These are phyloP conservation scores for Tyria jacobaeae DNA, from an alignment of 2,888 invertebrate species.

Conservation along the genomic window DNA sequence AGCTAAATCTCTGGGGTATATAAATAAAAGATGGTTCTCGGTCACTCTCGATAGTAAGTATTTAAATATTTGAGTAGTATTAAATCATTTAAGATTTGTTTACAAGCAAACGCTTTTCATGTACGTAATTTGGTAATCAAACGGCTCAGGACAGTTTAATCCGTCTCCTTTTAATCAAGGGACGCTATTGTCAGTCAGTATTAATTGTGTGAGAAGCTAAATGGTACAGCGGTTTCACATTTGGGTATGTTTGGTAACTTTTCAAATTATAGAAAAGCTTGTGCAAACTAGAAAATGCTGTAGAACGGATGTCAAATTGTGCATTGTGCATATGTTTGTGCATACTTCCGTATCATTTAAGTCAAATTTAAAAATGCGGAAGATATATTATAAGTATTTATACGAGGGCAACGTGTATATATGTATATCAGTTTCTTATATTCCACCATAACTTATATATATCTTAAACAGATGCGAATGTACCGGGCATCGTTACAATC, in stretches of 20 bases:
- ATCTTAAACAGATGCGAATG: too few species aligned
- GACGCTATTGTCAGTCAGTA: constrained; percentile 58
- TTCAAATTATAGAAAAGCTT: constrained; percentile 44
- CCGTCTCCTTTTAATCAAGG: constrained; percentile 58
- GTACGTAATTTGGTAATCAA: constrained; percentile 57
- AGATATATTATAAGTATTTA: too few species aligned
- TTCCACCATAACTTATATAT: too few species aligned
- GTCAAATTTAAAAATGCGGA: too few species aligned
- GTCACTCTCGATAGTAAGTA: constrained; percentile 35
- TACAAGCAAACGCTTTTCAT: constrained; percentile 48
- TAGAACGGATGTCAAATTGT: too few species aligned
- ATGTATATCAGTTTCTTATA: too few species aligned
- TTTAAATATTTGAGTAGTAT: constrained; percentile 33
- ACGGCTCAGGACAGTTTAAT: constrained; percentile 51
- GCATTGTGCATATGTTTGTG: too few species aligned
- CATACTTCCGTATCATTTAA: too few species aligned
- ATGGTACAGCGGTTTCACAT: constrained; percentile 35
- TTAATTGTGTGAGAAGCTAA: constrained; percentile 55
- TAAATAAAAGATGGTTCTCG: too few species aligned
- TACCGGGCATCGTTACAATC: too few species aligned
- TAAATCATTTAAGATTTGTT: constrained; percentile 21
- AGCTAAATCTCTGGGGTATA: too few species aligned
- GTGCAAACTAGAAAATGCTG: constrained; percentile 39
- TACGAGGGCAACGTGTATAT: too few species aligned
- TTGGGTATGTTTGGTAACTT: constrained; percentile 44